phyloP scores from a whole-genome alignment of 2,797 vertebrate species.

The Pterois miles region DNA sequence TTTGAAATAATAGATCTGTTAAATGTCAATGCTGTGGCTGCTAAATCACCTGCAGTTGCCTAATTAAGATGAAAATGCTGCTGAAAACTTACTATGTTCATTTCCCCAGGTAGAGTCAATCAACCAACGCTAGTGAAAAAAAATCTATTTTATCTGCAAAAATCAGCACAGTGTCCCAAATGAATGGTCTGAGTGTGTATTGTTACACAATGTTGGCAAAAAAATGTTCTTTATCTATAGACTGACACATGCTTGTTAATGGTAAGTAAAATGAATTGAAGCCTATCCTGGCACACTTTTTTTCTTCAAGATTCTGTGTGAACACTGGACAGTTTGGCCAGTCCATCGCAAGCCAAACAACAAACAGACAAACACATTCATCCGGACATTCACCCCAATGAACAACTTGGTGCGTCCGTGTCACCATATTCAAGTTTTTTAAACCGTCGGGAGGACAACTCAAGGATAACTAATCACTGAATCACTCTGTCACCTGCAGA shows the following conservation, averaged over 20 bases:
- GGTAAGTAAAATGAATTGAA: neutral
- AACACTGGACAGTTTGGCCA: neutral
- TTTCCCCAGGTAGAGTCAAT: slow-evolving; percentile 15
- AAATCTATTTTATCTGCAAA: neutral
- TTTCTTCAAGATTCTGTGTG: neutral
- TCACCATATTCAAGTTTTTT: neutral
- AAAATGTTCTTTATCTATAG: neutral
- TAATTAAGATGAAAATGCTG: slow-evolving; percentile 36
- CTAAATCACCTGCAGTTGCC: slow-evolving; percentile 14
- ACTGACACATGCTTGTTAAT: neutral
- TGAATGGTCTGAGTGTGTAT: neutral
- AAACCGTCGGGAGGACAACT: neutral
- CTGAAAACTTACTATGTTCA: neutral
- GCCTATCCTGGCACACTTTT: neutral
- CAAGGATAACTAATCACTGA: neutral
- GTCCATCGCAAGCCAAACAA: neutral
- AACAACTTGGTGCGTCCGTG: neutral
- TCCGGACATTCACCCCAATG: neutral
- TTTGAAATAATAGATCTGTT: neutral
- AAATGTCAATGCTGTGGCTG: slow-evolving; percentile 18
- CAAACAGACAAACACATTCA: slow-evolving; percentile 4
- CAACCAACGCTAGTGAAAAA: neutral
- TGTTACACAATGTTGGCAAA: neutral
- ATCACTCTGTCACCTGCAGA: neutral
- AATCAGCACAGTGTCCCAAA: neutral